Conservation (phyloP, 1,140 invertebrate genomes). For the Drosophila orosa region DNA sequence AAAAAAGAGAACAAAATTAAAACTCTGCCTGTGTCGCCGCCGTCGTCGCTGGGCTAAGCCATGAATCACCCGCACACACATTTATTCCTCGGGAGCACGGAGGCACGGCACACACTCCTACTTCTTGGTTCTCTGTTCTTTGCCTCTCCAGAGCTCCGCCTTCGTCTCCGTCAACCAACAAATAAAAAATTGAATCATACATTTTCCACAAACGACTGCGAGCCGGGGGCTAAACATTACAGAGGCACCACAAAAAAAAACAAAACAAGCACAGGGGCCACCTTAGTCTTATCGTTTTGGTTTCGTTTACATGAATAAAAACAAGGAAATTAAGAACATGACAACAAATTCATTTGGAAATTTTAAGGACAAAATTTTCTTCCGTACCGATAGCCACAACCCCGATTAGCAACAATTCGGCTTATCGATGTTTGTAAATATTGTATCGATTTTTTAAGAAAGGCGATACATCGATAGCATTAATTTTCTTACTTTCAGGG, state of each 20-base stretch:
- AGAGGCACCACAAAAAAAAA: constrained; percentile 2
- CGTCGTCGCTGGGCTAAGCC: constrained; percentile 11
- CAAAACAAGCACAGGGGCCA: no score
- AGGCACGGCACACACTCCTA: constrained; percentile 8
- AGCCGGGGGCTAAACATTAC: neutral
- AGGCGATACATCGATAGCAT: no score
- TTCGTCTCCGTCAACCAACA: constrained; percentile 1
- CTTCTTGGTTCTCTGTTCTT: constrained; percentile 8
- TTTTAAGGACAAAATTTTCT: constrained; percentile 24
- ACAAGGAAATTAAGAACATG: neutral
- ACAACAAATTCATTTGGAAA: constrained; percentile 14
- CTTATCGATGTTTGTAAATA: no score
- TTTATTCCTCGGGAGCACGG: constrained; percentile 7
- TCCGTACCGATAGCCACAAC: constrained; percentile 25
- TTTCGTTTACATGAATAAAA: constrained; percentile 4
- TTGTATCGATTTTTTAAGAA: no score
- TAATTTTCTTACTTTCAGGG: no score
- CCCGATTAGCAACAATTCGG: neutral
- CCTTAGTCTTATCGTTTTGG: no score
- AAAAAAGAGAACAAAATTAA: no score
- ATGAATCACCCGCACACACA: constrained; percentile 14
- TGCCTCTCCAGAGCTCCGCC: neutral
- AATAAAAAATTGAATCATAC: constrained; percentile 29
- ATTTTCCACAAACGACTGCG: constrained; percentile 7
- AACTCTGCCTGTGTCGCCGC: constrained; percentile 2